These are phyloP conservation scores for Pandemis corylana DNA, from an alignment of 2,888 invertebrate species.

Conservation along the genomic window DNA sequence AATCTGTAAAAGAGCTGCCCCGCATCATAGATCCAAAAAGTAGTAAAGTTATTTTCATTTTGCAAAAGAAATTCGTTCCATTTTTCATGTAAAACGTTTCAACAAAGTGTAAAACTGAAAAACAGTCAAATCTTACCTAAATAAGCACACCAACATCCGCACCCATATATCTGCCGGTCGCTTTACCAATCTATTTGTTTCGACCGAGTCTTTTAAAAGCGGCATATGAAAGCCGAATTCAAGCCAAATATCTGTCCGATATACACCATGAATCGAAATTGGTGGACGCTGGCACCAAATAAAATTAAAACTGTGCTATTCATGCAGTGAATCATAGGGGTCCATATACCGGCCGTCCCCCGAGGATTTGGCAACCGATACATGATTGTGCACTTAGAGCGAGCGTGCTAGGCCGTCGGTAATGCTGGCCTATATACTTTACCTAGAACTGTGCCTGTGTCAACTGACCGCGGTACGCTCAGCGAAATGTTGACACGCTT, in stretches of 20 bases:
- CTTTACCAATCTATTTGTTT: conserved; percentile 19
- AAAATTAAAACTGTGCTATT: conserved; percentile 72
- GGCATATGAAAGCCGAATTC: conserved; percentile 52
- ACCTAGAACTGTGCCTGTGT: conserved; percentile 32
- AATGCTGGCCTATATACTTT: conserved; percentile 32
- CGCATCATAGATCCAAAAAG: too few species aligned
- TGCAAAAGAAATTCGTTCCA: not conserved
- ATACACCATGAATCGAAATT: conserved; percentile 67
- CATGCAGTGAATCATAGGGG: conserved; percentile 72
- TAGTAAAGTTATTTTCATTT: not conserved
- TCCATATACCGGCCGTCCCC: conserved; percentile 62
- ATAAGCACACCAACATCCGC: conserved; percentile 1
- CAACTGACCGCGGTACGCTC: conserved; percentile 32
- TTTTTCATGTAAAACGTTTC: too few species aligned
- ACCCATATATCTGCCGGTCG: conserved; percentile 13
- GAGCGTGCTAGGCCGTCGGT: conserved; percentile 49
- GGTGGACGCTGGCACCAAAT: conserved; percentile 64
- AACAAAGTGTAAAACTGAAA: too few species aligned
- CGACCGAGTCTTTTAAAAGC: conserved; percentile 40
- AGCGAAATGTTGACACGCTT: conserved; percentile 36
- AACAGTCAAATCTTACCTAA: not conserved
- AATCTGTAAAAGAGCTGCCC: too few species aligned
- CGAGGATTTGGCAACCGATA: conserved; percentile 81
- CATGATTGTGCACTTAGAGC: conserved; percentile 81
- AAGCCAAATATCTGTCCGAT: conserved; percentile 64